Evolutionary conservation across 2,888 invertebrate genomes (phyloP).

Genomic region (Drosophila meridionalis): DNA sequence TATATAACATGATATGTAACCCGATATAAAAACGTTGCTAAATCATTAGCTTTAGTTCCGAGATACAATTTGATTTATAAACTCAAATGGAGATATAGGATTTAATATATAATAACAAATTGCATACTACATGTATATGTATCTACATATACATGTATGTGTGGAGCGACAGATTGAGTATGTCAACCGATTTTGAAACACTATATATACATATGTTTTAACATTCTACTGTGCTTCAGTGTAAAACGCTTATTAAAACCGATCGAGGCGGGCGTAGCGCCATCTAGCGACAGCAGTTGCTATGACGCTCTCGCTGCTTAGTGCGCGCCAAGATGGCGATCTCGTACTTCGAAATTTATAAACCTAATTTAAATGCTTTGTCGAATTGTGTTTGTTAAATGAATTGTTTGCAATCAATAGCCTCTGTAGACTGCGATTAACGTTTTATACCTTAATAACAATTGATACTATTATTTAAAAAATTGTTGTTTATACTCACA

Average conservation of each 20-base stretch:
- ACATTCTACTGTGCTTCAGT: not conserved
- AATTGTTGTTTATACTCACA: slow-evolving; percentile 65
- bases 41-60: slow-evolving; percentile 31
- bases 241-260: slow-evolving; percentile 2
- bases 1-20: slow-evolving; percentile 30
- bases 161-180: slow-evolving; percentile 14
- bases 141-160: slow-evolving; percentile 15
- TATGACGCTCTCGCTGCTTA: not conserved
- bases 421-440: slow-evolving; percentile 11
- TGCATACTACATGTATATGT: slow-evolving; percentile 7
- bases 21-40: slow-evolving; percentile 29
- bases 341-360: not conserved
- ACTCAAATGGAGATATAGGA: slow-evolving; percentile 16
- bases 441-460: slow-evolving; percentile 23
- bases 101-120: slow-evolving; percentile 6
- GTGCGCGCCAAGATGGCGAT: slow-evolving; percentile 24
- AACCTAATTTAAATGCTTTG: slow-evolving; percentile 24
- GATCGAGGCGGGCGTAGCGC: slow-evolving; percentile 3
- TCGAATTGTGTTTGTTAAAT: slow-evolving; percentile 30
- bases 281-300: not conserved
- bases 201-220: slow-evolving; percentile 1
- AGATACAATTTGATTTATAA: slow-evolving; percentile 26
- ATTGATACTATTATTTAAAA: slow-evolving; percentile 57
- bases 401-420: slow-evolving; percentile 37
- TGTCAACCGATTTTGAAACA: slow-evolving; percentile 8